phyloP scores from a whole-genome alignment of 2,888 invertebrate species.

The Hirtodrosophila cameraria region DNA sequence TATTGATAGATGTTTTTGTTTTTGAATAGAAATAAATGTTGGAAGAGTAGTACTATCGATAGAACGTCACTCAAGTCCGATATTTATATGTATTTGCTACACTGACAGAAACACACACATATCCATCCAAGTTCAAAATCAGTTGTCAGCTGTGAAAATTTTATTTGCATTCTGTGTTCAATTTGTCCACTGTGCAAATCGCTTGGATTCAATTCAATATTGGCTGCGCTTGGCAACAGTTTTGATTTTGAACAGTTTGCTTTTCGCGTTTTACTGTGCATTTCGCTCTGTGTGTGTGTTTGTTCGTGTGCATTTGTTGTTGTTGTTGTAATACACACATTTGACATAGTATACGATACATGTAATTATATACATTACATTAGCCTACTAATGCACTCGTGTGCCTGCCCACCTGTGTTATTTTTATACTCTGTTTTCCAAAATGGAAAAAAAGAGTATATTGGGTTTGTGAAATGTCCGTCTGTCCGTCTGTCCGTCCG shows the following conservation, averaged over 20 bases:
- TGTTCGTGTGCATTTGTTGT: slow-evolving; percentile 54
- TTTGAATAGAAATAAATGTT: too few relatives aligned
- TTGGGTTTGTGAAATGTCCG: too few relatives aligned
- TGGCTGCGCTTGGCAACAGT: slow-evolving; percentile 72
- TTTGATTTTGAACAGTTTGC: slow-evolving; percentile 38
- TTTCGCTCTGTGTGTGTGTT: slow-evolving; percentile 10
- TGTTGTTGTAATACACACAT: slow-evolving; percentile 17
- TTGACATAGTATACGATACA: slow-evolving; percentile 14
- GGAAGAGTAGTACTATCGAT: too few relatives aligned
- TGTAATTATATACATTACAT: slow-evolving; percentile 42
- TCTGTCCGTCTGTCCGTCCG: too few relatives aligned
- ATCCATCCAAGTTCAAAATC: too few relatives aligned
- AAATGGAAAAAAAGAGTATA: too few relatives aligned
- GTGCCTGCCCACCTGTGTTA: slow-evolving; percentile 36
- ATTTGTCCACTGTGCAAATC: slow-evolving; percentile 50
- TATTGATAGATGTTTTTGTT: too few relatives aligned
- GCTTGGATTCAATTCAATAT: slow-evolving; percentile 56
- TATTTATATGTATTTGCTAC: too few relatives aligned
- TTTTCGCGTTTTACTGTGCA: slow-evolving; percentile 37
- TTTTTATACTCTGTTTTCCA: too few relatives aligned
- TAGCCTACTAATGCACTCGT: slow-evolving; percentile 63
- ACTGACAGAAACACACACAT: too few relatives aligned
- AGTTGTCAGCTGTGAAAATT: neutral
- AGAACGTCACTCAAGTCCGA: too few relatives aligned
- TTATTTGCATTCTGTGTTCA: neutral